A percentile compares a stretch with the other conserved stretches of the same genome.
These are phyloP conservation scores for Osmerus mordax DNA, from an alignment of 2,113 vertebrate genomes.

Conservation along the genomic window DNA sequence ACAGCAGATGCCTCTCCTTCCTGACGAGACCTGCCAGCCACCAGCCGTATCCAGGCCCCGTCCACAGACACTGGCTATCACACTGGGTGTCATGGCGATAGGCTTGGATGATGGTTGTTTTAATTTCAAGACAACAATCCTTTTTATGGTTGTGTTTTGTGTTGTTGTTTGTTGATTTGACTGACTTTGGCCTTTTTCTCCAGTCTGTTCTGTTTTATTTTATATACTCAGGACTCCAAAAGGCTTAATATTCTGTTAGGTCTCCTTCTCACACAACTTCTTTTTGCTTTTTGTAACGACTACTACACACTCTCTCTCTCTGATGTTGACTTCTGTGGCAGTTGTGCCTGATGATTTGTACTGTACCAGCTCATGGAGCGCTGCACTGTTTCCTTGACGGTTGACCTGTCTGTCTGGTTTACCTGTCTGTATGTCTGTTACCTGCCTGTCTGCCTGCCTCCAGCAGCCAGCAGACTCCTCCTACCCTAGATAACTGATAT, in stretches of 20 bases:
- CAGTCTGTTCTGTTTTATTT: constrained; percentile 48
- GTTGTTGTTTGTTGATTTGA: constrained; percentile 31
- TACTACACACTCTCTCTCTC: constrained; percentile 3
- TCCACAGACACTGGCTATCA: neutral
- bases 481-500: constrained; percentile 44
- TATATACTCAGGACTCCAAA: constrained; percentile 71
- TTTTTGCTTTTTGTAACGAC: constrained; percentile 54
- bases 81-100: neutral
- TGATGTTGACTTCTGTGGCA: constrained; percentile 51
- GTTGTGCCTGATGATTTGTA: constrained; percentile 57
- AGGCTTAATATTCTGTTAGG: constrained; percentile 20
- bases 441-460: neutral
- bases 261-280: constrained; percentile 41
- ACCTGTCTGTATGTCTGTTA: constrained; percentile 3
- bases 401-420: constrained; percentile 26
- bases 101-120: neutral
- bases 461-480: constrained; percentile 18
- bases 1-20: too few species aligned
- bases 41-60: constrained; percentile 3
- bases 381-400: constrained; percentile 43
- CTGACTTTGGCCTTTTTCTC: constrained; percentile 48
- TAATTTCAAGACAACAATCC: neutral
- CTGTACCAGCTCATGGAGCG: constrained; percentile 43
- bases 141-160: constrained; percentile 8
- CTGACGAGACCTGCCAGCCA: constrained; percentile 16